Conservation (phyloP, 2,113 vertebrate genomes). For the Pelmatolapia mariae region DNA sequence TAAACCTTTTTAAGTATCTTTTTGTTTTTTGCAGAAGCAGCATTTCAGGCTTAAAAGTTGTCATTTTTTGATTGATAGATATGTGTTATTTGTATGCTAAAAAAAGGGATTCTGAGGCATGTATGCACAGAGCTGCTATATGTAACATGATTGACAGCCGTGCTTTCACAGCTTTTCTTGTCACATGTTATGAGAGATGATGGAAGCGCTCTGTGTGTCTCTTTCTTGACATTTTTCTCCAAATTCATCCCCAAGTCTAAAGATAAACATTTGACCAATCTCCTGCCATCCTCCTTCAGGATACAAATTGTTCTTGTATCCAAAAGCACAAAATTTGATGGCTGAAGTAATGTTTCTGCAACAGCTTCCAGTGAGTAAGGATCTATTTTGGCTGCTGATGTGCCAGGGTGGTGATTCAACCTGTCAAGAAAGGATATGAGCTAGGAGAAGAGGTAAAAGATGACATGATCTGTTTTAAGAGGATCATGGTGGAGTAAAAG, state of each 20-base stretch:
- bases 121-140: background rate
- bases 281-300: background rate
- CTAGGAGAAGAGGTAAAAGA: background rate
- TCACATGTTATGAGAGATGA: constrained; percentile 16
- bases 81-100: background rate
- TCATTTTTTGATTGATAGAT: background rate
- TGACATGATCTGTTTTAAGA: background rate
- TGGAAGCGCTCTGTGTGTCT: background rate
- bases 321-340: background rate
- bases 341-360: background rate
- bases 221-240: background rate
- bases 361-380: background rate
- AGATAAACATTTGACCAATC: background rate
- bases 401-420: background rate
- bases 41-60: background rate
- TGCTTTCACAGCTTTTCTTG: constrained; percentile 38
- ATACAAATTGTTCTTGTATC: background rate
- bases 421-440: background rate
- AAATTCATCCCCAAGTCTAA: background rate
- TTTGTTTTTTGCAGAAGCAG: background rate
- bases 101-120: background rate
- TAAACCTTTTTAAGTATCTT: background rate
- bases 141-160: constrained; percentile 21
- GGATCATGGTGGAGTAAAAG: background rate
- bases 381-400: background rate